Evolutionary conservation across 2,888 invertebrate genomes (phyloP).

Genomic region (Rambutsinella grinnellia): DNA sequence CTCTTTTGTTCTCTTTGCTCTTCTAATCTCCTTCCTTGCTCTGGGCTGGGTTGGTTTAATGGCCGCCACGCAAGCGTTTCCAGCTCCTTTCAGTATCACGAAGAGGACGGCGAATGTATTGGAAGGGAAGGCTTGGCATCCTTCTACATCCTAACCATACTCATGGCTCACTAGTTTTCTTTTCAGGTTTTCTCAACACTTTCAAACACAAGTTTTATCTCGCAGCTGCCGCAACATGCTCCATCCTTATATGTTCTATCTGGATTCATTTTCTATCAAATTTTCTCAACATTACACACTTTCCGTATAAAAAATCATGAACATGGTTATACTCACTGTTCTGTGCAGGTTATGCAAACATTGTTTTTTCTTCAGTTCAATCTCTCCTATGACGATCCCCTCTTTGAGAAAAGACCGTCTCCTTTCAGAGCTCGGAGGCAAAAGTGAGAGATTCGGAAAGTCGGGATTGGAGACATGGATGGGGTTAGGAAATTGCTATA

Average conservation of each 20-base stretch:
- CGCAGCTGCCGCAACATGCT: no score
- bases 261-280: conserved; percentile 33
- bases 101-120: conserved; percentile 16
- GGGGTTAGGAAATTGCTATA: no score
- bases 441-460: neutral
- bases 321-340: no score
- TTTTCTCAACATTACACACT: neutral
- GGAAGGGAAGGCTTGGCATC: neutral
- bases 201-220: no score
- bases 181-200: neutral
- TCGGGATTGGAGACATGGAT: no score
- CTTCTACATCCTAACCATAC: neutral
- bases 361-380: neutral
- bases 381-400: conserved; percentile 31
- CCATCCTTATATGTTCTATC: neutral
- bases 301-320: no score
- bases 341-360: conserved; percentile 38
- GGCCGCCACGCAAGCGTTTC: conserved; percentile 66
- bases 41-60: conserved; percentile 59
- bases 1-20: conserved; percentile 23
- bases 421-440: neutral
- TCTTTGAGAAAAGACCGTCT: conserved; percentile 35
- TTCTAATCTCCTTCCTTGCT: conserved; percentile 1
- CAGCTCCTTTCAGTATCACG: conserved; percentile 51
- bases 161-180: neutral